Base-by-base conservation (phyloP, 2,888 invertebrate genomes). In the Altica lythri region DNA sequence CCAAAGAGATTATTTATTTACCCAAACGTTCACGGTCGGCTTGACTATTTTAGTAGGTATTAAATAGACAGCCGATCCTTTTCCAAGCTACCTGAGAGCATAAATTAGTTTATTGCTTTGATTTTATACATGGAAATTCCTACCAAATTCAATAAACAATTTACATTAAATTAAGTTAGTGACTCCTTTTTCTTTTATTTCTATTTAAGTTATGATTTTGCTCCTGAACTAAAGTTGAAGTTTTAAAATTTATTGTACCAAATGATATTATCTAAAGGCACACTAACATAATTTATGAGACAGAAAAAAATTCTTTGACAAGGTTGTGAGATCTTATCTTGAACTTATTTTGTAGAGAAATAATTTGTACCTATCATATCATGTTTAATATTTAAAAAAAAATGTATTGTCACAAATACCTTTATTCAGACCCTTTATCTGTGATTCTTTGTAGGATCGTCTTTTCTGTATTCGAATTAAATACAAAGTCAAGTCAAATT, bases 201-300 rank as follows among this genome's bases (percentile, higher is more conserved):
- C 5, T 2, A 29, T n/a, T n/a, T 5, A 29, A 9, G 2, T 2
- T 29, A 5, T 4, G 2, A 29, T n/a, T n/a, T n/a, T n/a, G n/a
- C 29, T 8, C 29, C 6, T n/a, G 29, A n/a, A 29, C 29, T 29
- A 29, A 29, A 29, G 4, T 29, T n/a, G 2, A n/a, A 29, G 29
- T 43, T 43, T 43, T 43, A 17, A 30, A 16, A 43, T 43, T 30
- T 30, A 10, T 43, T 30, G 2, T 17, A 29, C 10, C 29, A 29
- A 14, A 43, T 16, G 43, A 43, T 27, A 43, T 17, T 10, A 43
- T 43, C 43, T 4, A 43, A 10, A 12, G 25, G 6, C 16, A 16
- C 17, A 43, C 29, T 17, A 19, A 9, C 29, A 29, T 30, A 43
- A 43, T 43, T 43, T 43, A 43, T 43, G 14, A 43, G 27, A 4